Evolutionary conservation across 2,113 vertebrate genomes (phyloP).

Genomic region (Silurus meridionalis): DNA sequence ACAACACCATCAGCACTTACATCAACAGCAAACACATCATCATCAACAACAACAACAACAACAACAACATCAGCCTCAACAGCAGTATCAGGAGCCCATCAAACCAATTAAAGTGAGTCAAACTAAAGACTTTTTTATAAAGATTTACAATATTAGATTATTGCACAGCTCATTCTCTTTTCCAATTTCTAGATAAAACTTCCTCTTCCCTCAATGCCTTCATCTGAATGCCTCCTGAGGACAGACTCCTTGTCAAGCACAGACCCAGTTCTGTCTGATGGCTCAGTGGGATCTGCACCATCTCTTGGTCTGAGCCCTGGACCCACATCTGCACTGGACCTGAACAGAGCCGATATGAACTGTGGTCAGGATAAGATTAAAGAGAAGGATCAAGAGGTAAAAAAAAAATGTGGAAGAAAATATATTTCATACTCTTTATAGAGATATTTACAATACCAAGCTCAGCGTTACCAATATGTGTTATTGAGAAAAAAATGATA

Average conservation of each 20-base stretch:
- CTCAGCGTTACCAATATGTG: not conserved
- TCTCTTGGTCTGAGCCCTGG: constrained; percentile 74
- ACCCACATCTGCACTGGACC: constrained; percentile 67
- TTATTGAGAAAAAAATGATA: not conserved
- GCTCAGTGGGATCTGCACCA: constrained; percentile 69
- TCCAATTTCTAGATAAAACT: constrained; percentile 65
- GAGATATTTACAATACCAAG: not conserved
- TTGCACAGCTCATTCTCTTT: constrained; percentile 3
- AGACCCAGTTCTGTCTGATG: constrained; percentile 72
- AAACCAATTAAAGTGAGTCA: constrained; percentile 70
- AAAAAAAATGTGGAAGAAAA: not conserved
- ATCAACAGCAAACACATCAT: constrained; percentile 47
- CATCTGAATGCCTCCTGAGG: constrained; percentile 68
- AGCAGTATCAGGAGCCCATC: constrained; percentile 65
- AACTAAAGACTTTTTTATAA: not conserved
- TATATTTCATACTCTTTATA: not conserved
- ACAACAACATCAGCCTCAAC: constrained; percentile 47
- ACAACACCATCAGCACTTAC: constrained; percentile 50
- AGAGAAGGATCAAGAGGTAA: constrained; percentile 80
- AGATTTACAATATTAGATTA: not conserved
- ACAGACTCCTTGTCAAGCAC: constrained; percentile 71
- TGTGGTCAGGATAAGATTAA: constrained; percentile 79
- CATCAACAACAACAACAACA: constrained; percentile 48
- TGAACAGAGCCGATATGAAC: constrained; percentile 75
- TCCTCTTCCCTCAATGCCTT: constrained; percentile 60